Base-by-base conservation (phyloP, 2,113 vertebrate species). In the Colossoma macropomum region DNA sequence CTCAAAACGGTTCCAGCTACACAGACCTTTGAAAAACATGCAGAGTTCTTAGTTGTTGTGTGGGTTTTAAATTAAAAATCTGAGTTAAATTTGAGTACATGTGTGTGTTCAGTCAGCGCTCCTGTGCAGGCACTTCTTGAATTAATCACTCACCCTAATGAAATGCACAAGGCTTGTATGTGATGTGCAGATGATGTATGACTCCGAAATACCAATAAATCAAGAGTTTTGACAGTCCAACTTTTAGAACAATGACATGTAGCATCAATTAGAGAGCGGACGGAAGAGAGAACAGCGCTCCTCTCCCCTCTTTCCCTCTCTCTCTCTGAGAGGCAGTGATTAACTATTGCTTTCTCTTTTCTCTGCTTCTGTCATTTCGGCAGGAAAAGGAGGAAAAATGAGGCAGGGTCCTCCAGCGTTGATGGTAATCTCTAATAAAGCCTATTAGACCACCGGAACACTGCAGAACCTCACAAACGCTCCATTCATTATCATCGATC, bases 101-200 rank as follows among this genome's bases (percentile, higher is more conserved):
- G 60, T 74, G 81, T 80, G 82, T 60, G 85, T 87, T 83, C 81
- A 85, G 32, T 70, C 66, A 54, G 65, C 83, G 79, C 88, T 88
- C 71, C 80, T 83, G 77, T 86, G 89, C 80, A 87, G 85, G 87
- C 76, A 83, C 86, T 84, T 82, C 82, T 69, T 79, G 85, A 86
- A 82, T 92, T 86, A 89, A 93, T 92, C 87, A 88, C 86, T 92
- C 92, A 93, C 86, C 86, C 79, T 92, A 93, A 93, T 92, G 90
- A 92, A 94, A 93, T 90, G 83, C 65, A 76, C 69, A 82, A 25
- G 2, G 80, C 77, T 79, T 3, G 66, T 79, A 87, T 82, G 86
- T 90, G 90, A 92, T 86, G 88, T 91, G 88, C 82, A 87, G 89
- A 90, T 91, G 92, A 94, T 92, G 78, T 88, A 92, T 91, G 77